phyloP scores from a whole-genome alignment of 2,888 invertebrate genomes.

The Marasmarcha lunaedactyla region DNA sequence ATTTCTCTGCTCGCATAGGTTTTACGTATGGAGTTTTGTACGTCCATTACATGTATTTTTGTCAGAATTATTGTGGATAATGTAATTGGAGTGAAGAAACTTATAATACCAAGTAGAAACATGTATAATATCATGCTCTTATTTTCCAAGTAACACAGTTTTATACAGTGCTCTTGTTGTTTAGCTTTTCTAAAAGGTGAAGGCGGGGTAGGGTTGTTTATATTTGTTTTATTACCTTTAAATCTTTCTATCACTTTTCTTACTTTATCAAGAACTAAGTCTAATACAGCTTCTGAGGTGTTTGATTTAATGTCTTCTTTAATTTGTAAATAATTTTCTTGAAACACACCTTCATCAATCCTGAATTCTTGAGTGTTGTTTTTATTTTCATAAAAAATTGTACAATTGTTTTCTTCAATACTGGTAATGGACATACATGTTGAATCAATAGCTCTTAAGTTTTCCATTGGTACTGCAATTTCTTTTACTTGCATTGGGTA shows the following conservation, averaged over 20 bases:
- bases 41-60: slow-evolving; percentile 43
- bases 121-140: slow-evolving; percentile 43
- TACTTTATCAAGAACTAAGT: slow-evolving; percentile 38
- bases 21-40: slow-evolving; percentile 36
- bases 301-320: slow-evolving; percentile 26
- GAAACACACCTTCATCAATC: neutral
- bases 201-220: neutral
- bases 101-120: slow-evolving; percentile 38
- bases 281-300: slow-evolving; percentile 22
- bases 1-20: slow-evolving; percentile 45
- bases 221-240: slow-evolving; percentile 1
- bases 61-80: slow-evolving; percentile 49
- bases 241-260: slow-evolving; percentile 29
- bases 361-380: neutral
- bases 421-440: slow-evolving; percentile 39
- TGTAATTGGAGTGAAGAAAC: slow-evolving; percentile 56
- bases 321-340: slow-evolving; percentile 28
- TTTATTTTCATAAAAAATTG: neutral
- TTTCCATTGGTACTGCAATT: slow-evolving; percentile 20
- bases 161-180: slow-evolving; percentile 31
- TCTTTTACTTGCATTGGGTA: slow-evolving; percentile 43
- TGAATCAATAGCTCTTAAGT: slow-evolving; percentile 22
- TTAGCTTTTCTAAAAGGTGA: slow-evolving; percentile 29
- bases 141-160: slow-evolving; percentile 48
- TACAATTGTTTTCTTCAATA: neutral